Evolutionary conservation across 1,140 invertebrate genomes (phyloP), one percentile per base, ranked within the genome.

Genomic region (Babylonia areolata): DNA sequence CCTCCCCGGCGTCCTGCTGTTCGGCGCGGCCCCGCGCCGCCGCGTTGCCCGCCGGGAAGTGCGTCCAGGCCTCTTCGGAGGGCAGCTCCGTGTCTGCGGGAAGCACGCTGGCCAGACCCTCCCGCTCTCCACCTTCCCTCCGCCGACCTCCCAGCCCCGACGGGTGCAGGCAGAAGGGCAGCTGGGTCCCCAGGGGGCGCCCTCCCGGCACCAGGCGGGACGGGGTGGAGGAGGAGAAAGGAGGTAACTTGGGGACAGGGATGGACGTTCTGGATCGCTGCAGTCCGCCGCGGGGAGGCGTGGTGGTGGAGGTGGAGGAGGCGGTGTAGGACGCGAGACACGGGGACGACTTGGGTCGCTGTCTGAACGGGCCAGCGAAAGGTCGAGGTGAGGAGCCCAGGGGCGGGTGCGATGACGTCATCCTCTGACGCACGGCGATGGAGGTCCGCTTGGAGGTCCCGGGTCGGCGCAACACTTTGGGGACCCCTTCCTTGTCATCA

Each of bases 31-130:
- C 69, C 39, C 64, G 64, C n/a, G 82, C 75, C 37, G 75, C 75
- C 37, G 75, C 75, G 75, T 77, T 77, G 9, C 75, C 75, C 2
- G 78, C 78, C 20, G 82, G 82, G 39, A 84, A 84, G 69, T 40
- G 64, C 39, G 82, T 84, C 82, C 82, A 84, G 64, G 82, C 64
- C 31, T 84, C 82, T 31, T 84, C 82, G 12, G 35, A 40, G 33
- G 54, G 82, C 28, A 58, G 82, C 37, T 3, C 64, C 28, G 82
- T 69, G 35, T 84, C 51, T 23, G 82, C 64, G n/a, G 82, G 82
- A 37, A 84, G 69, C 64, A 84, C 82, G 82, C 82, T 84, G 40
- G 82, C 82, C 39, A 84, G 39, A 20, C 78, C 78, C 46, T 77
- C 75, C 37, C 81, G 81, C 81, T 31, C 51, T 37, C 51, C 64